A percentile compares a stretch with the other conserved stretches of the same genome.
Conservation (phyloP, 2,113 vertebrate genomes). For the Choloepus hoffmanni region DNA sequence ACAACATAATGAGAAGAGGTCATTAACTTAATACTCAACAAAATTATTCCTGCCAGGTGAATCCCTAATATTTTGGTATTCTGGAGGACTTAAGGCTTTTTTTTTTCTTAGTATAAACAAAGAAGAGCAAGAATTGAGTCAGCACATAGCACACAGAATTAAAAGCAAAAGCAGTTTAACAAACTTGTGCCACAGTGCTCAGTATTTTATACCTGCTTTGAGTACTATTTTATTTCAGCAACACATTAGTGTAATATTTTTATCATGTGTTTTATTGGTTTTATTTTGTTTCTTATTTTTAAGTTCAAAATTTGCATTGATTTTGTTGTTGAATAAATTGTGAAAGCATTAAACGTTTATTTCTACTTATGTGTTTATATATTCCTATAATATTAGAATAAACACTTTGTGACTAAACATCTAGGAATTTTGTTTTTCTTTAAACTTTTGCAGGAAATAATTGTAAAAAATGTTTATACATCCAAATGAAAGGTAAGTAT, state of each 20-base stretch:
- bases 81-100: neutral
- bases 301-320: neutral
- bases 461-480: neutral
- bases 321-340: neutral
- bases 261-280: neutral
- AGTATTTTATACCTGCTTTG: neutral
- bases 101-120: neutral
- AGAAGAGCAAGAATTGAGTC: neutral
- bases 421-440: neutral
- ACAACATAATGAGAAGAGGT: neutral
- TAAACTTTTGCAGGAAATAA: neutral
- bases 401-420: neutral
- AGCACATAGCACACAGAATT: neutral
- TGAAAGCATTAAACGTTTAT: neutral
- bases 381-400: neutral
- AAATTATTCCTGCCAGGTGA: neutral
- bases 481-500: neutral
- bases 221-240: neutral
- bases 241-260: neutral
- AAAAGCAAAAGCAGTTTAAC: neutral
- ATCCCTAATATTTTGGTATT: neutral
- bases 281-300: neutral
- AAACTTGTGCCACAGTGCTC: accelerated
- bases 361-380: neutral
- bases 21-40: neutral